A percentile compares a stretch with the other conserved stretches of the same genome.
Evolutionary conservation across 2,888 invertebrate species (phyloP).

Genomic region (Ashinkailepas kermadecensis): DNA sequence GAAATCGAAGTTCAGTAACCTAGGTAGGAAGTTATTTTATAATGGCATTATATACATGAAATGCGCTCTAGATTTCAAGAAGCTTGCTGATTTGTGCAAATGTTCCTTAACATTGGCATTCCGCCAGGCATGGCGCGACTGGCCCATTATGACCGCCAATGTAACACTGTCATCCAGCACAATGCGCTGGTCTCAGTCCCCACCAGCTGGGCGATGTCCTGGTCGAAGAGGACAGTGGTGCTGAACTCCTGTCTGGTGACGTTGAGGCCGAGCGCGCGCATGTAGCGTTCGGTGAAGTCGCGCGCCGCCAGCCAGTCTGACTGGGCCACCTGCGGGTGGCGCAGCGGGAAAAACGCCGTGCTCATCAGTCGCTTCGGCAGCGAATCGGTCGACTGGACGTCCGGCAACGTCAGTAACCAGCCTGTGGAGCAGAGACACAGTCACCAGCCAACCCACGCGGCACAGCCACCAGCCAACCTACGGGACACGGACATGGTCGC

Average conservation of each 20-base stretch:
- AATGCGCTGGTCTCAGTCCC: not conserved
- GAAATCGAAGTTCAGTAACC: no score
- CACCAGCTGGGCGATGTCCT: conserved; percentile 3
- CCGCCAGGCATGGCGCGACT: no score
- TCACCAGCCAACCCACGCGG: not conserved
- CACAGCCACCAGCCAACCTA: no score
- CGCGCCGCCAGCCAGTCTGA: conserved; percentile 20
- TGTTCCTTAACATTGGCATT: no score
- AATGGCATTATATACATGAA: no score
- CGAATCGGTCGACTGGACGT: not conserved
- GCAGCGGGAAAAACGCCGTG: conserved; percentile 21
- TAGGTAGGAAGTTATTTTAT: no score
- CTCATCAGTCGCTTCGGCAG: not conserved
- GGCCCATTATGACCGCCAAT: no score
- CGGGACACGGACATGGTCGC: no score
- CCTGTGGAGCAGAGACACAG: not conserved
- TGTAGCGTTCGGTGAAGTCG: not conserved
- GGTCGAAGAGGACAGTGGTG: conserved; percentile 5
- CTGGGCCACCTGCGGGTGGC: not conserved
- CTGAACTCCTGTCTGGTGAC: not conserved
- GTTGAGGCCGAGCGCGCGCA: conserved; percentile 16
- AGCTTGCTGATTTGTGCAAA: no score
- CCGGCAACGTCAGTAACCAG: not conserved
- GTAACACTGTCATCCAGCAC: no score
- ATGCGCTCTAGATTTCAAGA: no score